Conservation (phyloP, 2,113 vertebrate species). For the Pygoscelis antarcticus region DNA sequence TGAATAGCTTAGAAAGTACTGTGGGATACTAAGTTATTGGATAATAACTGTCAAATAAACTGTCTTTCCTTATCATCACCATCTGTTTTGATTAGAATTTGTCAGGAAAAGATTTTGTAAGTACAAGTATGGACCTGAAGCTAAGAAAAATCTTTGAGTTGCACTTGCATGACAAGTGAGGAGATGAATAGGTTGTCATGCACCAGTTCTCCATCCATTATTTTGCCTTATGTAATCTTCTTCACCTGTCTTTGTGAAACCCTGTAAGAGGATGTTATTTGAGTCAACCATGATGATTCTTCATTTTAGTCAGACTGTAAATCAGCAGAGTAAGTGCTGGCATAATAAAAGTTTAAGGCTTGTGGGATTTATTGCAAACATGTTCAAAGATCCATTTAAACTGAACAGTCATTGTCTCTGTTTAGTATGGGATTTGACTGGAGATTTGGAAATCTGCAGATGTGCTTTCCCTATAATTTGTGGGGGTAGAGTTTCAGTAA, state of each 20-base stretch:
- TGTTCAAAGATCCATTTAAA: background rate
- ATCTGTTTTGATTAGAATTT: background rate
- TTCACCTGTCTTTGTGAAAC: background rate
- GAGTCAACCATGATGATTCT: background rate
- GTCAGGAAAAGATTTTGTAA: background rate
- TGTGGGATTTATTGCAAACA: background rate
- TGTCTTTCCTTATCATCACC: background rate
- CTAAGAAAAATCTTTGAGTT: background rate
- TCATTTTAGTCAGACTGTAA: constrained; percentile 16
- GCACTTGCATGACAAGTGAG: background rate
- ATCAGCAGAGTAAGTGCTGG: background rate
- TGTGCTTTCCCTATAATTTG: background rate
- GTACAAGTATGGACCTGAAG: background rate
- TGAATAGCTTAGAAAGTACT: background rate
- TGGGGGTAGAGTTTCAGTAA: background rate
- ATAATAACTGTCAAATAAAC: background rate
- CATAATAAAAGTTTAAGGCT: background rate
- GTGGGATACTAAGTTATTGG: background rate
- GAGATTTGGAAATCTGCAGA: background rate
- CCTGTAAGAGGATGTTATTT: background rate
- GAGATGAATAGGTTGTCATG: background rate
- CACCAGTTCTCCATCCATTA: background rate
- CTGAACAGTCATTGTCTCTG: background rate
- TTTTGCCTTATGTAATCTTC: background rate
- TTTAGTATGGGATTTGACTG: background rate